Percentiles rank a stretch among this genome's conserved stretches.
phyloP scores from a whole-genome alignment of 64 coral and sea anemone species.

The Dendrophyllia cribrosa region DNA sequence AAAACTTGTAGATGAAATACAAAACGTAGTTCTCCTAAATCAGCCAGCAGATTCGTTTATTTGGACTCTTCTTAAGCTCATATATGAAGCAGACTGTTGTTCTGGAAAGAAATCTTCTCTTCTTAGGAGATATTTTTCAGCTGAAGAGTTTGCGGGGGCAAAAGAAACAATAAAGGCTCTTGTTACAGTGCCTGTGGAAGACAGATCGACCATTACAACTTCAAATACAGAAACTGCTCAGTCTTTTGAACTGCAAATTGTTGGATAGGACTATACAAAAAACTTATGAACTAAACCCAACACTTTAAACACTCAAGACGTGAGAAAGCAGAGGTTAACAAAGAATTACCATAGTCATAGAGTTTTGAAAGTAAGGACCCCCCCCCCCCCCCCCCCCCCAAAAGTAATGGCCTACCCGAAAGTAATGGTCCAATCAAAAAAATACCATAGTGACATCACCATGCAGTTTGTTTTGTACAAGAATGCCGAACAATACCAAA shows the following conservation, averaged over 20 bases:
- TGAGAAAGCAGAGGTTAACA: too few species aligned
- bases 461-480: too few species aligned
- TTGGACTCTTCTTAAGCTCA: constrained; percentile 13
- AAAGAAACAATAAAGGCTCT: not conserved
- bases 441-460: too few species aligned
- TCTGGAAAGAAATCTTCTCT: not conserved
- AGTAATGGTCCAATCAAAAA: too few species aligned
- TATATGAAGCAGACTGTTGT: constrained; percentile 20
- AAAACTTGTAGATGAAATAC: constrained; percentile 4
- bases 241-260: constrained; percentile 11
- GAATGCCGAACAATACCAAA: too few species aligned
- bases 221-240: not conserved
- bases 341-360: too few species aligned
- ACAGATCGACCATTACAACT: not conserved
- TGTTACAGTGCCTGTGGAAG: not conserved
- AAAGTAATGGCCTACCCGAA: too few species aligned
- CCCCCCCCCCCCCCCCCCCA: too few species aligned
- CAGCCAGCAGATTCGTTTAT: not conserved
- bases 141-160: not conserved
- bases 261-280: not conserved
- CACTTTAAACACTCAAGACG: too few species aligned
- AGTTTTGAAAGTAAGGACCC: too few species aligned
- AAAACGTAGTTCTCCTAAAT: not conserved
- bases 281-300: too few species aligned
- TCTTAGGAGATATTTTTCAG: constrained; percentile 6